Base-by-base conservation (phyloP, 2,888 invertebrate genomes). In the Ligdia adustata region DNA sequence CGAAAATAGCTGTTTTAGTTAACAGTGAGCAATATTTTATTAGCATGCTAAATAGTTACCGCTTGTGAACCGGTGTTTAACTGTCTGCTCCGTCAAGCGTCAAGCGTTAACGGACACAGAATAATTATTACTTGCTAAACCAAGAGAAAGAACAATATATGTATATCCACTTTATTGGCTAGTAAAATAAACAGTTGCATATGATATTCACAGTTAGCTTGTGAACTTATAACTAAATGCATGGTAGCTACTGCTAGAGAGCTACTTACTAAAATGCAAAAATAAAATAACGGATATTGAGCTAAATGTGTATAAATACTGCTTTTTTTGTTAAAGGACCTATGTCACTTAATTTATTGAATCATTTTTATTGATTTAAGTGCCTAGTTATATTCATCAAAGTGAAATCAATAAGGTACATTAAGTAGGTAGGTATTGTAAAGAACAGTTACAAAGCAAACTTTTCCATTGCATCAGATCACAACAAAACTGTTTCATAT, bases 11-110 rank as follows among this genome's bases (percentile, higher is more conserved):
- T 52, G 55, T 52, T 62, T 57, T 62, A 57, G 55, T 62, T 60
- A 56, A 55, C 60, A 68, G 69, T 60, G 62, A 55, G 61, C 57
- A 66, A n/a, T 52, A 52, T 52, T 56, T 50, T 52, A 62, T 57
- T 53, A 42, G 45, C 55, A 57, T 57, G 53, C 52, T 60, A 58
- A 56, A 65, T 66, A 65, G 60, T 66, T 70, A 73, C 75, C 65
- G 73, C 64, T 71, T 61, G 66, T 68, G 61, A 75, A 81, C 75
- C 75, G 78, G 72, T 73, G 65, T 66, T 75, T 76, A 80, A 80
- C 81, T 74, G 81, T 78, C 64, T 72, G 74, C 79, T 76, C 69
- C 52, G 55, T 68, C 62, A 69, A 79, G 72, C 82, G 74, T 68
- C 72, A 75, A 70, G 64, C 52, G 53, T 57, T 78, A 79, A 81